phyloP scores from a whole-genome alignment of 35 echinoderm and acorn worm species.

The Apostichopus japonicus region DNA sequence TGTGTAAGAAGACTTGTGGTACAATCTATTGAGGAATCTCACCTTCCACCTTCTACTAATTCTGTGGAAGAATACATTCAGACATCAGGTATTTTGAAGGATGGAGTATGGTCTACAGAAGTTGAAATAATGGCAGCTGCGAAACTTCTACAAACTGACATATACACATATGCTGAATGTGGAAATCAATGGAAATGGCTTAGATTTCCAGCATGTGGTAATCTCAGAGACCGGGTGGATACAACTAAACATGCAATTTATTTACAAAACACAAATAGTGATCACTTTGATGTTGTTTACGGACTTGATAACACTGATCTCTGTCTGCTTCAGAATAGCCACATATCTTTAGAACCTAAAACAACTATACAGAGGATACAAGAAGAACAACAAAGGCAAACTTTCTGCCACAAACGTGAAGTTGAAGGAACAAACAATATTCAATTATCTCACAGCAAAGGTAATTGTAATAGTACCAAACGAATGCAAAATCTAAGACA shows the following conservation, averaged over 20 bases:
- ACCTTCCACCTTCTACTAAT: background rate
- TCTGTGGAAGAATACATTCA: constrained; percentile 20
- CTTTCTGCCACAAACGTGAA: constrained; percentile 20
- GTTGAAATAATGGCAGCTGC: constrained; percentile 29
- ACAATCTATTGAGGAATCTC: background rate
- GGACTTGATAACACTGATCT: constrained; percentile 35
- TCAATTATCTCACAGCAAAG: background rate
- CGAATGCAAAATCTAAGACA: constrained; percentile 1
- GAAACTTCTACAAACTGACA: constrained; percentile 33
- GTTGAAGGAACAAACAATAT: background rate
- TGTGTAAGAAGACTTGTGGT: constrained; percentile 2
- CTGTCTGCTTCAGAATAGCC: background rate
- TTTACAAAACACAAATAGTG: constrained; percentile 36
- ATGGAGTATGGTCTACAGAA: constrained; percentile 15
- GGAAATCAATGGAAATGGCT: constrained; percentile 39
- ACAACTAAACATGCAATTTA: constrained; percentile 32
- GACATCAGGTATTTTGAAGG: constrained; percentile 14
- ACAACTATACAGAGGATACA: constrained; percentile 17
- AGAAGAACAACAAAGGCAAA: constrained; percentile 11
- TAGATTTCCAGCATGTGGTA: constrained; percentile 33
- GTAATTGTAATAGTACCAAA: background rate
- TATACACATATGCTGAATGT: constrained; percentile 33
- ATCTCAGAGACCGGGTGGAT: constrained; percentile 2
- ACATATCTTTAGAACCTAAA: background rate
- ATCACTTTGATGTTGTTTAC: constrained; percentile 37